Percentiles rank a stretch among this genome's conserved stretches.
Conservation (phyloP, 2,797 vertebrate species). For the Spinus pinus region DNA sequence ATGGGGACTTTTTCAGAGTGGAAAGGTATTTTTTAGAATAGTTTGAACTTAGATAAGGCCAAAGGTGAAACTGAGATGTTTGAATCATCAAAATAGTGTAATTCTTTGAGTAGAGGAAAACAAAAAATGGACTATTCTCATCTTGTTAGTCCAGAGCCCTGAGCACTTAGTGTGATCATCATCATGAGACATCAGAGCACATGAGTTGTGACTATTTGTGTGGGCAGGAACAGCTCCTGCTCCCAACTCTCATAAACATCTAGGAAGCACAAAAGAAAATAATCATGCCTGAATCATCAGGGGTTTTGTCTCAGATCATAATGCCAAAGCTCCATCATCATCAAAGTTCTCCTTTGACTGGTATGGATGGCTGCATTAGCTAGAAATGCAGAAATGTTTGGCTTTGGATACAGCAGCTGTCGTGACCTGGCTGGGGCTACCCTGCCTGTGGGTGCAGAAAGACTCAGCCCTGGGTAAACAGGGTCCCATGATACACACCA, state of each 20-base stretch:
- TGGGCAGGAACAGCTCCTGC: not conserved
- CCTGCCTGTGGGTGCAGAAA: rapidly evolving
- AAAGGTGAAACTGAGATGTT: not conserved
- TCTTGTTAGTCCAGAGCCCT: not conserved
- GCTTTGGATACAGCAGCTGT: not conserved
- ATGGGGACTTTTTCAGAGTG: not conserved
- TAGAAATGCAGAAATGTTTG: not conserved
- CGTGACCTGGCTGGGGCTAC: not conserved
- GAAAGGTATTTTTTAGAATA: not conserved
- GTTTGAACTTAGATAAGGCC: not conserved
- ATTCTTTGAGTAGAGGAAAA: not conserved
- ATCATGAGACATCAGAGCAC: rapidly evolving
- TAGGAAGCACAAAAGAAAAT: not conserved
- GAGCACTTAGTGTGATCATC: rapidly evolving
- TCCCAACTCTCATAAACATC: not conserved
- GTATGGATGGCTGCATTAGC: not conserved
- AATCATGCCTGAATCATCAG: not conserved
- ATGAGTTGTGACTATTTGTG: rapidly evolving
- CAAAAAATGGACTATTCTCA: not conserved
- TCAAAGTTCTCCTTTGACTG: not conserved
- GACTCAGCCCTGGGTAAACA: rapidly evolving
- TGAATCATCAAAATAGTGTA: not conserved
- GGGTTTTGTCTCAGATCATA: not conserved
- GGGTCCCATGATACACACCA: rapidly evolving
- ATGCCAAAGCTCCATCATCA: not conserved